phyloP scores from a whole-genome alignment of 2,888 invertebrate species.

The Zaprionus bogoriensis region DNA sequence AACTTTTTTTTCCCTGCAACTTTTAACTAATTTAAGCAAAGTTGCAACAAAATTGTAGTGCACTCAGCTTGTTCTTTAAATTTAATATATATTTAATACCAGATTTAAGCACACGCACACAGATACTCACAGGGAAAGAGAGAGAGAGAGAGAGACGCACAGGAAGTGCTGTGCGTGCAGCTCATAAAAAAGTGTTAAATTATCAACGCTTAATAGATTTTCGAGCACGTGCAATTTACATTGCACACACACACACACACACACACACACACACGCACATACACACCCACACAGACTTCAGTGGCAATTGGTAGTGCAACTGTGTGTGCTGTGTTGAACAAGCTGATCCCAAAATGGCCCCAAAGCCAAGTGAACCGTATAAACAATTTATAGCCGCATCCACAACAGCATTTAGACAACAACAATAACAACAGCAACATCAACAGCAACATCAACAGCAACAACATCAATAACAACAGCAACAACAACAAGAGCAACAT shows the following conservation, averaged over 20 bases:
- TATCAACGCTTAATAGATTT: slow-evolving; percentile 70
- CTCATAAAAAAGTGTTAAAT: slow-evolving; percentile 49
- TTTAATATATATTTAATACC: too few species aligned
- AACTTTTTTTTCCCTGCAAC: too few species aligned
- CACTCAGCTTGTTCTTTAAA: too few species aligned
- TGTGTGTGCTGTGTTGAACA: slow-evolving; percentile 13
- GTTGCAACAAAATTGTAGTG: too few species aligned
- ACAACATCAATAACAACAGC: slow-evolving; percentile 11
- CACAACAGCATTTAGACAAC: slow-evolving; percentile 49
- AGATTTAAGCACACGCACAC: slow-evolving; percentile 8
- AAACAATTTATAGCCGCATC: slow-evolving; percentile 71
- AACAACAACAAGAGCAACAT: slow-evolving; percentile 38
- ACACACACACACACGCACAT: slow-evolving; percentile 10
- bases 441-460: slow-evolving; percentile 20
- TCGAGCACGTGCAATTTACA: slow-evolving; percentile 64
- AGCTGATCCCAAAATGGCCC: slow-evolving; percentile 74
- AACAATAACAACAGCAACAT: slow-evolving; percentile 31
- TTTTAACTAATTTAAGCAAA: too few species aligned
- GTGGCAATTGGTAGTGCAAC: slow-evolving; percentile 30
- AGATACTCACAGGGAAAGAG: neutral
- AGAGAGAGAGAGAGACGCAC: neutral
- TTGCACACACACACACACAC: slow-evolving; percentile 18
- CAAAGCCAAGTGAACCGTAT: slow-evolving; percentile 74
- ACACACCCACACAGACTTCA: neutral
- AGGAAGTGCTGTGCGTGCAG: slow-evolving; percentile 10